Base-by-base conservation (phyloP, 2,888 invertebrate genomes). In the Alsophila aescularia region DNA sequence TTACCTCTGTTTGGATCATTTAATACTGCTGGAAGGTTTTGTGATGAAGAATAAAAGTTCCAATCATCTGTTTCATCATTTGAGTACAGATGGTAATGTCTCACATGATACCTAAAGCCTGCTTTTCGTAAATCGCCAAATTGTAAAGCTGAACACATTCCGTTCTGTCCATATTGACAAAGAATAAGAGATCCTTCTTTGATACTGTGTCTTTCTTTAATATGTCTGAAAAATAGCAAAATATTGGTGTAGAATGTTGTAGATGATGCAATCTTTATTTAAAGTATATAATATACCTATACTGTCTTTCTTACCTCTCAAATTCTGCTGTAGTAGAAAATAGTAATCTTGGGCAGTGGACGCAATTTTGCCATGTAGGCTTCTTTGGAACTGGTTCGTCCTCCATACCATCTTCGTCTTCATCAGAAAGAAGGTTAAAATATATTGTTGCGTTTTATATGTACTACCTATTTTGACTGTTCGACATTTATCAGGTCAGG, bases 1-100 rank as follows among this genome's bases (percentile, higher is more conserved):
- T 98, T 99, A 64, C 98, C 96, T 76, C 96, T 95, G 61, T 96
- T 95, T 0, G 99, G 99, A 86, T 99, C 98, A 89, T 98, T 99
- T 60, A 99, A 93, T 65, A 98, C 98, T 52, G 98, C 98, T 31
- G 99, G 97, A 64, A 99, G 93, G 87, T 98, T 99, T 87, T 98
- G 98, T 45, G 97, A 95, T 45, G 98, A 97, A 43, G 97, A 96
- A 85, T 96, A 98, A 55, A 97, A 93, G n/a, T 95, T 95, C 97
- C 97, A 98, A 80, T 93, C 86, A 74, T 95, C 93, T 54, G 85
- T 80, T 12, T 52, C 65, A 59, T 81, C 75, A 56, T 80, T 83
- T 14, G 79, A 75, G 64, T 80, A 85, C 52, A 93, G 84, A 72
- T 94, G 94, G 67, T 93, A 93, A 73, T 95, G 95, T 58, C 94